These are phyloP conservation scores for Mustela nigripes DNA, from an alignment of 2,113 vertebrate genomes.

Conservation along the genomic window DNA sequence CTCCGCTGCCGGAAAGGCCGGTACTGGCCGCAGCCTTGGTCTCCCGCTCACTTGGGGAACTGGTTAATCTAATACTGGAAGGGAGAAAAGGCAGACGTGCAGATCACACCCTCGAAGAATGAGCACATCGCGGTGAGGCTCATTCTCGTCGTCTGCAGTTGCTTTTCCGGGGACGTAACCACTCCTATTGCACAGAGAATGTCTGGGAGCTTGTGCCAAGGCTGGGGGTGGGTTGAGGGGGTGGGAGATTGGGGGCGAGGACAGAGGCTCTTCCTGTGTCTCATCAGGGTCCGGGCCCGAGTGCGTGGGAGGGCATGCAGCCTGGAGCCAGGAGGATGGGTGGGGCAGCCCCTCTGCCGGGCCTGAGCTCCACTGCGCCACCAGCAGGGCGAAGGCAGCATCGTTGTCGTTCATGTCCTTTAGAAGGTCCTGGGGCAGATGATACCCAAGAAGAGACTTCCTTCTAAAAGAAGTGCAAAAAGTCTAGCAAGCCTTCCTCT, in stretches of 20 bases:
- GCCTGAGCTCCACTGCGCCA: background rate
- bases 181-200: constrained; percentile 20
- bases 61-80: constrained; percentile 63
- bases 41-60: constrained; percentile 58
- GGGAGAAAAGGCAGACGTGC: constrained; percentile 61
- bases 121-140: background rate
- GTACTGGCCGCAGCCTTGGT: constrained; percentile 65
- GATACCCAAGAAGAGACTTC: background rate
- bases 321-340: background rate
- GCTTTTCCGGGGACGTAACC: background rate
- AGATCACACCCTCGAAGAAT: constrained; percentile 32
- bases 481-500: background rate
- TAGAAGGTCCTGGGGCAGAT: background rate
- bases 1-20: background rate
- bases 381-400: background rate
- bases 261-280: background rate
- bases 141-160: background rate
- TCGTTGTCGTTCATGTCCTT: background rate
- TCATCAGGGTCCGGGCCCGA: background rate
- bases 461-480: background rate
- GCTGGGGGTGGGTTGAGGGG: background rate
- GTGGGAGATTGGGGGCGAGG: rapidly evolving
- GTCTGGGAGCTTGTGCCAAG: background rate
- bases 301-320: background rate
- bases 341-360: background rate